phyloP scores from a whole-genome alignment of 2,797 vertebrate genomes.

The Petrocephalus schoutedeni region DNA sequence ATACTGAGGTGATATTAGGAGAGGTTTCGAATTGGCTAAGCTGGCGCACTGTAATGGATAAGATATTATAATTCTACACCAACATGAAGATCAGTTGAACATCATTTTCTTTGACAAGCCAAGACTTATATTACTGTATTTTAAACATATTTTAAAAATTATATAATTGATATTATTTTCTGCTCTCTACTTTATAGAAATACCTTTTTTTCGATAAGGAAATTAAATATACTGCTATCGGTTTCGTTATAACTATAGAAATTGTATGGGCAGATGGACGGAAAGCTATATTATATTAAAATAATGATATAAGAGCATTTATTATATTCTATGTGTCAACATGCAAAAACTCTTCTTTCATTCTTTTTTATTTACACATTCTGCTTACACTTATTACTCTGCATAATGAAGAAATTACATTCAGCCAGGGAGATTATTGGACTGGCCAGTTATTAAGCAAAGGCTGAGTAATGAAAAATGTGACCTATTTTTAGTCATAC shows the following conservation, averaged over 20 bases:
- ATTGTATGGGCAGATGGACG: not conserved
- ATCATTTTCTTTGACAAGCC: too few species aligned
- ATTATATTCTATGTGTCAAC: not conserved
- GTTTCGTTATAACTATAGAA: not conserved
- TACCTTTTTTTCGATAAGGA: not conserved
- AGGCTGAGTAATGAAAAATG: not conserved
- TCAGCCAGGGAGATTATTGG: not conserved
- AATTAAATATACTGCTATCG: not conserved
- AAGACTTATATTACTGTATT: too few species aligned
- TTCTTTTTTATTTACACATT: not conserved
- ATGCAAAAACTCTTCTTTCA: not conserved
- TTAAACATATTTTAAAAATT: not conserved
- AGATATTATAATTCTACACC: too few species aligned
- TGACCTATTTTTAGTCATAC: not conserved
- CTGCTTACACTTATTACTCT: not conserved
- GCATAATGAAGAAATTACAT: not conserved
- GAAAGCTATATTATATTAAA: not conserved
- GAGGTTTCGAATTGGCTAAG: too few species aligned
- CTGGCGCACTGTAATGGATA: too few species aligned
- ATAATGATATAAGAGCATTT: not conserved
- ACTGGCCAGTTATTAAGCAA: not conserved
- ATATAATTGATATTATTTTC: not conserved
- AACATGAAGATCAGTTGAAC: too few species aligned
- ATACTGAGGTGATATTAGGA: too few species aligned
- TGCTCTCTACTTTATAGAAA: not conserved